Conservation (phyloP, 2,888 invertebrate genomes). For the Volucella bombylans region DNA sequence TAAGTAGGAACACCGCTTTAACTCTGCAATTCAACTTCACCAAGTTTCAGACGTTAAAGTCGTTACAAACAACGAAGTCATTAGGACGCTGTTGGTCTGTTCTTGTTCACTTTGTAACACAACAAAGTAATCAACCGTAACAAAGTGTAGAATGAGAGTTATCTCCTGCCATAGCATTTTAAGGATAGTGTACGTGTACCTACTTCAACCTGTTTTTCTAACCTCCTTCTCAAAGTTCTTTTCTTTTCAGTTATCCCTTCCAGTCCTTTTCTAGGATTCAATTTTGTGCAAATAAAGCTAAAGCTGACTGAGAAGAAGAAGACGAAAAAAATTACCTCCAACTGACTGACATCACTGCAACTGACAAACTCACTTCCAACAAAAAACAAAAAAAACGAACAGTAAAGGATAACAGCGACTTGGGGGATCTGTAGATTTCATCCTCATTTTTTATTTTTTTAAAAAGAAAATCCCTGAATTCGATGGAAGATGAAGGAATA, state of each 20-base stretch:
- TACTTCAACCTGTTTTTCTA: neutral
- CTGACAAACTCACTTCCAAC: slow-evolving; percentile 27
- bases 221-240: neutral
- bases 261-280: slow-evolving; percentile 44
- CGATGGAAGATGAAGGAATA: slow-evolving; percentile 7
- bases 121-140: slow-evolving; percentile 14
- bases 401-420: neutral
- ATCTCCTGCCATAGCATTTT: neutral
- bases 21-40: neutral
- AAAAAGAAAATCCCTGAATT: slow-evolving; percentile 35
- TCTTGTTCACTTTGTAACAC: neutral
- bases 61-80: neutral
- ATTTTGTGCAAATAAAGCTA: slow-evolving; percentile 37
- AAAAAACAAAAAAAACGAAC: slow-evolving; percentile 24
- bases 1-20: too few species aligned
- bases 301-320: neutral
- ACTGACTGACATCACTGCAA: slow-evolving; percentile 49
- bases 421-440: neutral
- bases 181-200: slow-evolving; percentile 12
- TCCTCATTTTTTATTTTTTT: slow-evolving; percentile 4
- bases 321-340: neutral
- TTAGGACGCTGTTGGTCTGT: neutral
- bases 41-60: neutral
- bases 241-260: neutral
- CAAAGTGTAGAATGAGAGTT: neutral